phyloP scores from a whole-genome alignment of 2,113 vertebrate species.

The Clarias gariepinus region DNA sequence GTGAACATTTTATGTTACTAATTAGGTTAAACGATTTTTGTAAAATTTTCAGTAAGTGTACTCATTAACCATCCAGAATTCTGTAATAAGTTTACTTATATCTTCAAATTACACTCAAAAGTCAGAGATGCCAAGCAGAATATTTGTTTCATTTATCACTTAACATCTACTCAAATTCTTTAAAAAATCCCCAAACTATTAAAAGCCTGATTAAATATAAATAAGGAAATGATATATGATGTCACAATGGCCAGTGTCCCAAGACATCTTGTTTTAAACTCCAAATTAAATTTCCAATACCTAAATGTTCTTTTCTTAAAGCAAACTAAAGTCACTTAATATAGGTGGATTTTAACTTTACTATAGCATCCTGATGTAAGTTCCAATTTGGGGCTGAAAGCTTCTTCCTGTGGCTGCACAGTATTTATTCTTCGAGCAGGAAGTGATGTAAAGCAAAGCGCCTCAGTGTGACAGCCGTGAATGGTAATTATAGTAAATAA shows the following conservation, averaged over 20 bases:
- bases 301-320: not conserved
- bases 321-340: not conserved
- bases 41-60: not conserved
- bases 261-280: not conserved
- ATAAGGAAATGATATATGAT: constrained; percentile 29
- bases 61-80: not conserved
- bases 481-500: not conserved
- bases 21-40: not conserved
- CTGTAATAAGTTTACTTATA: not conserved
- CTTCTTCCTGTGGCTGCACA: not conserved
- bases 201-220: not conserved
- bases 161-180: not conserved
- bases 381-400: not conserved
- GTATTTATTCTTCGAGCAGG: not conserved
- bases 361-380: not conserved
- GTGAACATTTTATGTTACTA: not conserved
- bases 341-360: not conserved
- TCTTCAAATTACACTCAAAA: not conserved
- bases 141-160: not conserved
- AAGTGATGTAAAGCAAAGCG: not conserved
- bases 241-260: not conserved
- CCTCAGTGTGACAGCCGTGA: not conserved
- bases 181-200: not conserved
- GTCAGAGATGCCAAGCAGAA: not conserved
- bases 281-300: not conserved